Conservation (phyloP, 2,113 vertebrate species). For the Empidonax alnorum region DNA sequence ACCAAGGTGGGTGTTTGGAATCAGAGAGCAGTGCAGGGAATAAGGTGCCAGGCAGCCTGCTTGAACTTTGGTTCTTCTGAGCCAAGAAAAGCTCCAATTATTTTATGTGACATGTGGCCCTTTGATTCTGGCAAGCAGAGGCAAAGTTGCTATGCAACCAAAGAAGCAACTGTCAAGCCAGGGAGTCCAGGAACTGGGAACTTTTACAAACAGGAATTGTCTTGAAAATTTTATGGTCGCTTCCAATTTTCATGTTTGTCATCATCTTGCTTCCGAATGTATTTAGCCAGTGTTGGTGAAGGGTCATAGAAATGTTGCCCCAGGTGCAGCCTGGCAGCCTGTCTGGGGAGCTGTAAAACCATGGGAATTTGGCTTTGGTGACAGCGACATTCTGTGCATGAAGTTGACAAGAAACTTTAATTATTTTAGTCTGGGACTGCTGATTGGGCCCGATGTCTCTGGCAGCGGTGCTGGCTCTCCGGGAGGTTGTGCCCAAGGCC, state of each 20-base stretch:
- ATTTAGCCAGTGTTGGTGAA: neutral
- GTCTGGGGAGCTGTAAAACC: neutral
- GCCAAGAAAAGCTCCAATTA: neutral
- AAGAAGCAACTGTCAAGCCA: slow-evolving; percentile 16
- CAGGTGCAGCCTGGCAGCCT: neutral
- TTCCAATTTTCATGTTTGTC: slow-evolving; percentile 13
- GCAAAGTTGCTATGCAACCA: slow-evolving; percentile 47
- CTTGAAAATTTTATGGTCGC: neutral
- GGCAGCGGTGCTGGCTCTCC: rapidly evolving
- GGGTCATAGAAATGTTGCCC: neutral
- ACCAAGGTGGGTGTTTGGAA: neutral
- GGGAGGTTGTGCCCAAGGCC: neutral
- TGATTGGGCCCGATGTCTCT: neutral
- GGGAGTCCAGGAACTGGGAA: neutral
- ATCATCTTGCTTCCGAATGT: neutral
- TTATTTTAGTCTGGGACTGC: neutral
- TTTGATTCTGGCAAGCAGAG: neutral
- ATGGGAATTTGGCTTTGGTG: neutral
- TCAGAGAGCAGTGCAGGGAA: neutral
- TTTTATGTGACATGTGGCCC: neutral
- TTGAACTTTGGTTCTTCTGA: neutral
- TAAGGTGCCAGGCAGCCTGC: neutral
- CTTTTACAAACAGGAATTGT: slow-evolving; percentile 1
- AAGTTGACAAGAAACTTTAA: neutral
- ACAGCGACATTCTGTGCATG: neutral